Base-by-base conservation (phyloP, 2,797 vertebrate species). In the Oreonectes daqikongensis region DNA sequence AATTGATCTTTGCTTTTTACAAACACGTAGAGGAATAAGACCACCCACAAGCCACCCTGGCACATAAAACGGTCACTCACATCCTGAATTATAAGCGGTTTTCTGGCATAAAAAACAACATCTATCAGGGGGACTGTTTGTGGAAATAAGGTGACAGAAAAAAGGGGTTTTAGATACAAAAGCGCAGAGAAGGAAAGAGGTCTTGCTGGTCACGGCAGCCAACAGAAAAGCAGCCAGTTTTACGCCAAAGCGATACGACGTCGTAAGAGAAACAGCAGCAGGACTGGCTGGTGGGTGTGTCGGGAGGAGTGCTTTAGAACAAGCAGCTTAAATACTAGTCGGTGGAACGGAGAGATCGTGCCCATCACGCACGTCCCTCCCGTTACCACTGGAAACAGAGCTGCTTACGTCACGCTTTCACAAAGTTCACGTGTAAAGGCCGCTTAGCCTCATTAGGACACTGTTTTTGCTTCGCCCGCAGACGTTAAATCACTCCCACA, bases 291-390 rank as follows among this genome's bases (percentile, higher is more conserved):
- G 65, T 80, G 67, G 75, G 78, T 78, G 30, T 61, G 72, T 66
- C 75, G 79, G 60, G 82, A 77, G 79, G 86, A 86, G 87, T 78
- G 87, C 83, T 87, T 87, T 83, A 85, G 79, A 91, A 87, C 85
- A 89, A 88, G 89, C 87, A 84, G 86, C 81, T 64, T 67, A 86
- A 87, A 89, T 83, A 89, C 85, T 85, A 84, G 83, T 83, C 72
- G 10, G 83, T 84, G 72, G 55, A 76, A 28, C 60, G 59, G 78
- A 78, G 63, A 79, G 35, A 83, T n/a, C n/a, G n/a, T n/a, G n/a
- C n/a, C n/a, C n/a, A 64, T 64, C 35, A 46, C 28, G 17, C 24
- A 11, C 59, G 1, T 17, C 59, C 3, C 17, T 32, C 53, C 72
- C 24, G 30, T 73, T 28, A 69, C 76, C 75, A 72, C 72, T 76